These are phyloP conservation scores for Sebastes itinus DNA, from an alignment of 2,797 vertebrate species.

Conservation along the genomic window DNA sequence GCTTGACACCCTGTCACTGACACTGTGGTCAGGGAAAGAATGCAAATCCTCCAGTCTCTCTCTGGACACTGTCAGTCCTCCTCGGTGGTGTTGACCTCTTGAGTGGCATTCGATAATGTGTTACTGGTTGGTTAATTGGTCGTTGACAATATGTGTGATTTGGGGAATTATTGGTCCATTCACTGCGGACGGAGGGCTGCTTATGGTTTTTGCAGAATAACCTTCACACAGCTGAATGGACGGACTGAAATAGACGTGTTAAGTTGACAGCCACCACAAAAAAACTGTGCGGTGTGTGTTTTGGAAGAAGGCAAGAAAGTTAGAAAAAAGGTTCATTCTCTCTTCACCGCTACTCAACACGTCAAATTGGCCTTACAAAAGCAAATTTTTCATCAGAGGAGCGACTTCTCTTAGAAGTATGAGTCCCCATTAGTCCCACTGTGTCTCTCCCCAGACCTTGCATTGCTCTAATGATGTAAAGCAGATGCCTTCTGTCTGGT, in stretches of 20 bases:
- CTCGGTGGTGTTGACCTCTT: neutral
- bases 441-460: constrained; percentile 13
- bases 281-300: neutral
- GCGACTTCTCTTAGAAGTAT: constrained; percentile 20
- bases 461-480: constrained; percentile 57
- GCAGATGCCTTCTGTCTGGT: constrained; percentile 71
- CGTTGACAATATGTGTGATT: neutral
- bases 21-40: constrained; percentile 12
- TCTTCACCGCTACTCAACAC: constrained; percentile 10
- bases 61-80: neutral
- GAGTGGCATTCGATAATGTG: neutral
- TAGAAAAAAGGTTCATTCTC: neutral
- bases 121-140: neutral
- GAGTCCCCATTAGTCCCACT: constrained; percentile 25
- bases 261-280: neutral
- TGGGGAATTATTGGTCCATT: neutral
- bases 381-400: constrained; percentile 3
- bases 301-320: neutral
- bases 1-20: neutral
- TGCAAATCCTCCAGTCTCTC: neutral
- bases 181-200: neutral
- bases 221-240: neutral
- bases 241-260: neutral
- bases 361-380: neutral
- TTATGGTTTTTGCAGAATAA: neutral